A percentile compares a stretch with the other conserved stretches of the same genome.
These are phyloP conservation scores for Idaea dimidiata DNA, from an alignment of 2,888 invertebrate genomes.

Conservation along the genomic window DNA sequence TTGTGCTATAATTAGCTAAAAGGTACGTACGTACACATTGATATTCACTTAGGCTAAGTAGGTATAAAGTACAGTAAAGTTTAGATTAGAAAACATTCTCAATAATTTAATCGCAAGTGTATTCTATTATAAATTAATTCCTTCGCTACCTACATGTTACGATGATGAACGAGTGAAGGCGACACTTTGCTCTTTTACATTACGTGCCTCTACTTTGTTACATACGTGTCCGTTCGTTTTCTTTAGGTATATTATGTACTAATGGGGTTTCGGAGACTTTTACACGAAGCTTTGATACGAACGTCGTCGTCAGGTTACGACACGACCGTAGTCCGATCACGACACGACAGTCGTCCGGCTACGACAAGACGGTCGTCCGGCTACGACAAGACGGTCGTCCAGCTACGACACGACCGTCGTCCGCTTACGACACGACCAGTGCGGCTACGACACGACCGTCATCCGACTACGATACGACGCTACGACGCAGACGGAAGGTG, in stretches of 20 bases:
- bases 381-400: background rate
- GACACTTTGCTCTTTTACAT: background rate
- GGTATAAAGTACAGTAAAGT: no score
- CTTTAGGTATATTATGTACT: background rate
- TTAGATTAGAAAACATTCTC: no score
- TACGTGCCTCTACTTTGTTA: background rate
- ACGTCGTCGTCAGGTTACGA: background rate
- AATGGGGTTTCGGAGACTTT: background rate
- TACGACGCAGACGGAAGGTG: background rate
- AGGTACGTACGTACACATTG: no score
- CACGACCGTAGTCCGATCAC: no score
- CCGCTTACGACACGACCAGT: no score
- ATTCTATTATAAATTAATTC: background rate
- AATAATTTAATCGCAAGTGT: background rate
- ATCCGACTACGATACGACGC: background rate
- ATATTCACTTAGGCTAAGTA: no score
- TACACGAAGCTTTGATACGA: background rate
- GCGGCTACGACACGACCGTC: background rate
- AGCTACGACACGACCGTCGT: background rate
- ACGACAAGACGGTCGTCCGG: background rate
- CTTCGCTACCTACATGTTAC: background rate
- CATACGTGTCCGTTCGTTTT: background rate
- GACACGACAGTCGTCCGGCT: background rate
- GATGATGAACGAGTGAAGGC: background rate
- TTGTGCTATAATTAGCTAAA: no score